Percentiles rank a stretch among this genome's conserved stretches.
These are phyloP conservation scores for Zaprionus davidi DNA, from an alignment of 1,140 invertebrate species.

Conservation along the genomic window DNA sequence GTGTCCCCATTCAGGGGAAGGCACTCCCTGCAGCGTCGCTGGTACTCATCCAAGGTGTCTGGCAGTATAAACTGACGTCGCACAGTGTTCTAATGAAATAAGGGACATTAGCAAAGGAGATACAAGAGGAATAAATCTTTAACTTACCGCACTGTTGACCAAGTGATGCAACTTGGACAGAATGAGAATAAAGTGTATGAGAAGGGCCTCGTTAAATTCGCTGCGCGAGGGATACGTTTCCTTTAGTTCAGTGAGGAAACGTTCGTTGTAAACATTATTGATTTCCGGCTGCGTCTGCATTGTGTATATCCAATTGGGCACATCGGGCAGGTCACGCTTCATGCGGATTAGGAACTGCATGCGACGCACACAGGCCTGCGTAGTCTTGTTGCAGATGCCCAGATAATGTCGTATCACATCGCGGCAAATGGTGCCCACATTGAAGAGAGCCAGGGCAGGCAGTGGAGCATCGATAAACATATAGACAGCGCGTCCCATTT, in stretches of 20 bases:
- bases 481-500: slow-evolving; percentile 89
- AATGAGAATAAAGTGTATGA: slow-evolving; percentile 68
- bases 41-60: slow-evolving; percentile 63
- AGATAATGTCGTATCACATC: slow-evolving; percentile 87
- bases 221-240: slow-evolving; percentile 54
- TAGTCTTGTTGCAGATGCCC: slow-evolving; percentile 88
- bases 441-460: slow-evolving; percentile 82
- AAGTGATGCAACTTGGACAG: slow-evolving; percentile 58
- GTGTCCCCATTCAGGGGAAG: slow-evolving; percentile 38
- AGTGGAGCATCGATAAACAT: slow-evolving; percentile 87
- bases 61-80: slow-evolving; percentile 63
- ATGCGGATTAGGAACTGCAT: slow-evolving; percentile 83
- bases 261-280: slow-evolving; percentile 58
- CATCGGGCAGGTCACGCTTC: slow-evolving; percentile 66
- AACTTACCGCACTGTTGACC: slow-evolving; percentile 57
- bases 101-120: neutral
- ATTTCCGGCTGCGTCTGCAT: slow-evolving; percentile 67
- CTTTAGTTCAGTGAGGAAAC: slow-evolving; percentile 62
- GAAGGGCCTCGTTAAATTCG: slow-evolving; percentile 58
- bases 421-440: slow-evolving; percentile 80
- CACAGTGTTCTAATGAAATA: slow-evolving; percentile 29
- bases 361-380: slow-evolving; percentile 88
- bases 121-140: neutral
- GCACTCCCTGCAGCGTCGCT: slow-evolving; percentile 47
- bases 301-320: slow-evolving; percentile 75